Evolutionary conservation across 2,888 invertebrate genomes (phyloP), one percentile per base, ranked within the genome.

Genomic region (Ashinkailepas kermadecensis): DNA sequence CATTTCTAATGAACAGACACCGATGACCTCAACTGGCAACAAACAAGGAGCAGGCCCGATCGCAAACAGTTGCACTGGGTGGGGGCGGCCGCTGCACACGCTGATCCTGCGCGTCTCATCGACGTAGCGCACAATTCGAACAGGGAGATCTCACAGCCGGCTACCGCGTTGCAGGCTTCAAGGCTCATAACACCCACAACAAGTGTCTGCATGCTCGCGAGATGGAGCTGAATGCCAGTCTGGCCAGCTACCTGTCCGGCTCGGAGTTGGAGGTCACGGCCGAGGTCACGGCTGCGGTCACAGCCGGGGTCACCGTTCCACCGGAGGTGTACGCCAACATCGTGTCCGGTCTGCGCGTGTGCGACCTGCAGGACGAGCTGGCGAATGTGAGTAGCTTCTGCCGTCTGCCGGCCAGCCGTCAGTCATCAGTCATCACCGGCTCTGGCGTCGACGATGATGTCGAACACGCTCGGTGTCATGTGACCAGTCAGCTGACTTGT

Each of bases 181-280:
- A 96, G 88, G 94, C 94, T 0, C 93, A 94, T 3, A 92, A 93
- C 91, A 91, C 92, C n/a, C 93, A 93, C 86, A 93, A 93, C 85
- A 91, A 91, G 85, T 94, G 94, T 86, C 88, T 94, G 85, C 89
- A 89, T 11, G 89, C 90, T 67, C 89, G 92, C 84, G 92, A 93
- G 81, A 81, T 83, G 83, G 83, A 85, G 81, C 80, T 83, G 78
- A 84, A 84, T 80, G 84, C 85, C 81, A 85, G 84, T 21, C 85
- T 85, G 10, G 84, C 84, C 58, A 81, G 83, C 25, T 80, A 81
- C n/a, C 81, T 81, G 23, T 82, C 84, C 18, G 83, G 85, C 12
- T 83, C 85, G n/a, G 67, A 25, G 12, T 8, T 21, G 9, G 74
- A 2, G 12, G 54, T 23, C 18, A 8, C 74, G 12, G 59, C 59